A percentile compares a stretch with the other conserved stretches of the same genome.
These are phyloP conservation scores for Maniola jurtina DNA, from an alignment of 1,140 invertebrate species.

Conservation along the genomic window DNA sequence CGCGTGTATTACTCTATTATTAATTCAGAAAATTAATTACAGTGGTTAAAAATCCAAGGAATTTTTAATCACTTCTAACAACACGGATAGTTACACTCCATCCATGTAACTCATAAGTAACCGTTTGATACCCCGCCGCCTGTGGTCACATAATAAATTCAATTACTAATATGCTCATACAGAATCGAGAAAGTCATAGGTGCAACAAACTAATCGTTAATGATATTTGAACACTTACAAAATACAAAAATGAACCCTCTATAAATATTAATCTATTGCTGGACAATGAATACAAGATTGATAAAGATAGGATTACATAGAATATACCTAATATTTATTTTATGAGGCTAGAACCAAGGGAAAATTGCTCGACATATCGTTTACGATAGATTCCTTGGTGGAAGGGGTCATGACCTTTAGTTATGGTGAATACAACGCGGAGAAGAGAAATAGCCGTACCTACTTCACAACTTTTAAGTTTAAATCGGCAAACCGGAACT, in stretches of 20 bases:
- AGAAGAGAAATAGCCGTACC: too few relatives aligned
- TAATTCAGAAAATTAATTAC: conserved; percentile 20
- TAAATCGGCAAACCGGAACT: too few relatives aligned
- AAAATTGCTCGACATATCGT: too few relatives aligned
- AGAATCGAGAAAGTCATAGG: conserved; percentile 44
- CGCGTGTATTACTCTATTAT: conserved; percentile 3
- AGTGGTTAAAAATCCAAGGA: conserved; percentile 15
- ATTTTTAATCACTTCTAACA: conserved; percentile 22
- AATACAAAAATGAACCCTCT: conserved; percentile 60
- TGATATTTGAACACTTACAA: conserved; percentile 71
- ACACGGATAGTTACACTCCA: neutral
- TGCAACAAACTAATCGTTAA: conserved; percentile 63
- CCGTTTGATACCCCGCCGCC: conserved; percentile 40
- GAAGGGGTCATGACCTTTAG: too few relatives aligned
- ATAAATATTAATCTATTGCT: conserved; percentile 68
- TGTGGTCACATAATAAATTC: conserved; percentile 57
- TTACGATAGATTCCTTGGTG: too few relatives aligned
- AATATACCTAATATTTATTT: neutral
- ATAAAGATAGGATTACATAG: conserved; percentile 50
- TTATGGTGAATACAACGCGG: too few relatives aligned
- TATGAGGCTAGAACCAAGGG: too few relatives aligned
- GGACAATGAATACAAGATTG: conserved; percentile 49
- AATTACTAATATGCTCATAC: conserved; percentile 52
- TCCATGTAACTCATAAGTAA: conserved; percentile 34
- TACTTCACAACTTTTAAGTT: too few relatives aligned